A percentile compares a stretch with the other conserved stretches of the same genome.
phyloP scores from a whole-genome alignment of 2,113 vertebrate genomes.

The Silurus asotus region DNA sequence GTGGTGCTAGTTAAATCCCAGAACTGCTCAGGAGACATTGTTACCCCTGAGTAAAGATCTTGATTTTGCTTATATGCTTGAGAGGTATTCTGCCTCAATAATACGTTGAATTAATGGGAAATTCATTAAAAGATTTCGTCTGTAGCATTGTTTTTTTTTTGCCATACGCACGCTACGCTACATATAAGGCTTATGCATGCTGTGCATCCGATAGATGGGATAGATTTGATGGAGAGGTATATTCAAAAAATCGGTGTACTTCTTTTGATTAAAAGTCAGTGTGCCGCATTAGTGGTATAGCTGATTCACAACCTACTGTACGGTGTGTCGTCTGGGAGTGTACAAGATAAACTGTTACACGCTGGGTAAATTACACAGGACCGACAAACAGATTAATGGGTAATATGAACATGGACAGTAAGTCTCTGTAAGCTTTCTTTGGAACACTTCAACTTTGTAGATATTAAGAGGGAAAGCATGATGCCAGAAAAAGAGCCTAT shows the following conservation, averaged over 20 bases:
- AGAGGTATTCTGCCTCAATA: background rate
- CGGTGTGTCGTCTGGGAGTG: background rate
- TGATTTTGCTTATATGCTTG: background rate
- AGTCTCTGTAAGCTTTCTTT: background rate
- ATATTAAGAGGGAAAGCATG: background rate
- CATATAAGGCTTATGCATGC: background rate
- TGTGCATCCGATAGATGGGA: background rate
- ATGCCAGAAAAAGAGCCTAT: background rate
- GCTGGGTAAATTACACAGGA: background rate
- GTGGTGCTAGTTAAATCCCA: background rate
- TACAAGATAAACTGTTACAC: background rate
- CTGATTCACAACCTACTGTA: background rate
- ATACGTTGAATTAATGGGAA: background rate
- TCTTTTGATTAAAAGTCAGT: background rate
- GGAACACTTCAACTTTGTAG: background rate
- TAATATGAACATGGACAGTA: background rate
- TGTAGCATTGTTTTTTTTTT: background rate
- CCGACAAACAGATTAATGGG: background rate
- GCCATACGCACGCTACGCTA: background rate
- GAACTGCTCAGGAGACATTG: constrained; percentile 3
- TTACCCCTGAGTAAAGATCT: background rate
- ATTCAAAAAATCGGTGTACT: background rate
- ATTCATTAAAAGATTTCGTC: background rate
- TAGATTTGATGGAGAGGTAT: background rate
- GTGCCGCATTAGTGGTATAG: background rate